Percentiles rank a stretch among this genome's conserved stretches.
phyloP scores from a whole-genome alignment of 2,888 invertebrate genomes.

The Pseudococcus viburni region DNA sequence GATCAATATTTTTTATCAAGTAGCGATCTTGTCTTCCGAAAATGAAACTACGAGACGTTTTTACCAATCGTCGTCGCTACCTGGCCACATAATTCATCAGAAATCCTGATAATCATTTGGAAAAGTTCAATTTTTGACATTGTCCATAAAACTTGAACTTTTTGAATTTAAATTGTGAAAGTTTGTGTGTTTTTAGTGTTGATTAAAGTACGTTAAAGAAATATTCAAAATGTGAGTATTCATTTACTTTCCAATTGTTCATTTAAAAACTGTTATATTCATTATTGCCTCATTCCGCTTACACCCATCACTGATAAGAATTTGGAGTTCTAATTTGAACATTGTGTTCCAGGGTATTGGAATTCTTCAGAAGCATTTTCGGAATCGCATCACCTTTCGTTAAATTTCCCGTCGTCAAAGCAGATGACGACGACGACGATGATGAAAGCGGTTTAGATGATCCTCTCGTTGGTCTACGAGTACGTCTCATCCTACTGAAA shows the following conservation, averaged over 20 bases:
- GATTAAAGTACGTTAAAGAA: background rate
- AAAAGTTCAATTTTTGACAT: slow-evolving; percentile 41
- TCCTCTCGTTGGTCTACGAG: slow-evolving; percentile 37
- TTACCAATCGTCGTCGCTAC: background rate
- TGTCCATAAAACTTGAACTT: background rate
- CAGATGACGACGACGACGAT: slow-evolving; percentile 65
- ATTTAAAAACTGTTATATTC: background rate
- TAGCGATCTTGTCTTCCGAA: background rate
- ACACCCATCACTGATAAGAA: slow-evolving; percentile 4
- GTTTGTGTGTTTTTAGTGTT: background rate
- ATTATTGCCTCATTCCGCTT: background rate
- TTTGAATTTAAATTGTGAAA: background rate
- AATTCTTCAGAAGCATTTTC: slow-evolving; percentile 63
- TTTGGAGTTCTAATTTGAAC: background rate
- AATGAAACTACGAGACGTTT: background rate
- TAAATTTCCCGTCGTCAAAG: slow-evolving; percentile 56
- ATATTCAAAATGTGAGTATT: slow-evolving; percentile 45
- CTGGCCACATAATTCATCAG: background rate
- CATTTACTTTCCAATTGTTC: background rate
- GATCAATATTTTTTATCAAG: background rate
- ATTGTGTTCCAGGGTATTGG: slow-evolving; percentile 55
- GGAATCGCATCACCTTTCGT: slow-evolving; percentile 52
- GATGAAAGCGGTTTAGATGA: slow-evolving; percentile 54
- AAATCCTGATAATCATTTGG: background rate
- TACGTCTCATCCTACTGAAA: background rate